phyloP scores from a whole-genome alignment of 2,113 vertebrate genomes.

The Carassius carassius region DNA sequence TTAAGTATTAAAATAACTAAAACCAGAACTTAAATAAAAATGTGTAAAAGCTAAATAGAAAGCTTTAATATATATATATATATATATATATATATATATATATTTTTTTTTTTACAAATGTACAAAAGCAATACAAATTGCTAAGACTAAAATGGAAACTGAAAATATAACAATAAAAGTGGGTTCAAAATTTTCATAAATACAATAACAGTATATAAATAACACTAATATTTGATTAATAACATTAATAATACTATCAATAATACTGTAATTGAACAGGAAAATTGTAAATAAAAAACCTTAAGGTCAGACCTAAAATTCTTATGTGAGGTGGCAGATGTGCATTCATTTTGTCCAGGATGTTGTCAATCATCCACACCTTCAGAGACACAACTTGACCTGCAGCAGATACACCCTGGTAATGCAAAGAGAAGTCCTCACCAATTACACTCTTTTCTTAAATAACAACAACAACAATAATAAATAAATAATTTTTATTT shows the following conservation, averaged over 20 bases:
- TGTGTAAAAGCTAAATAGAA: no score
- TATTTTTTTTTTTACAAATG: no score
- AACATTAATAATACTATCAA: no score
- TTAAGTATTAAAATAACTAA: no score
- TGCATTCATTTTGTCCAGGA: constrained; percentile 87
- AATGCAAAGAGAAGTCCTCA: constrained; percentile 16
- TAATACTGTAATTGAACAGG: background rate
- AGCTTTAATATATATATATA: no score
- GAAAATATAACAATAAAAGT: no score
- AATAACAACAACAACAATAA: no score
- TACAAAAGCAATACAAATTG: no score
- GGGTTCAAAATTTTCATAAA: background rate
- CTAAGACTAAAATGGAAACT: no score
- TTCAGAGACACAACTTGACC: constrained; percentile 95
- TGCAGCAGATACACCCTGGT: constrained; percentile 85
- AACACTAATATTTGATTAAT: background rate
- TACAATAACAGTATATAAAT: background rate
- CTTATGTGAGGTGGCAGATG: constrained; percentile 89
- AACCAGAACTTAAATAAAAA: no score
- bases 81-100: no score
- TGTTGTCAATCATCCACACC: constrained; percentile 87
- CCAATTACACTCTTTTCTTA: background rate
- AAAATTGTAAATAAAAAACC: background rate
- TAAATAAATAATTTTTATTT: no score
- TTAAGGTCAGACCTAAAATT: constrained; percentile 83